Evolutionary conservation across 2,888 invertebrate species (phyloP).

Genomic region (Lasiommata megera): DNA sequence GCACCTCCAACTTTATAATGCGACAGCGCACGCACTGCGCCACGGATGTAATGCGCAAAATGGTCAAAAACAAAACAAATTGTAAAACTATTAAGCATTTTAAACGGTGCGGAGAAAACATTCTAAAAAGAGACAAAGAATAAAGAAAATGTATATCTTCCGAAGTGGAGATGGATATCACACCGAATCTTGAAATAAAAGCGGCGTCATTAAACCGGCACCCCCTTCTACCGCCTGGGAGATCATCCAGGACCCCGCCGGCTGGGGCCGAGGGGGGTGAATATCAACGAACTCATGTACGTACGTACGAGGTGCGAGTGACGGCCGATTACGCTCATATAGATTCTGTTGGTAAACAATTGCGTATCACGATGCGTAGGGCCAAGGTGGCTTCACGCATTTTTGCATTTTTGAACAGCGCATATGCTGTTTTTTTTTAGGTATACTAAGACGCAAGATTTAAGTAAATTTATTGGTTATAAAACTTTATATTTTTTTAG

Average conservation of each 20-base stretch:
- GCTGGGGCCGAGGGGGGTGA: slow-evolving; percentile 48
- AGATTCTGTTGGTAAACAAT: slow-evolving; percentile 77
- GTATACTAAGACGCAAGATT: too few relatives aligned
- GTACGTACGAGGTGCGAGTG: slow-evolving; percentile 58
- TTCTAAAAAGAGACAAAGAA: slow-evolving; percentile 12
- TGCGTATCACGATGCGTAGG: slow-evolving; percentile 40
- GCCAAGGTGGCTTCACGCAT: neutral
- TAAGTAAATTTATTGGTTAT: too few relatives aligned
- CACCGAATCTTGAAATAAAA: slow-evolving; percentile 64
- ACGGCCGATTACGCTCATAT: slow-evolving; percentile 64
- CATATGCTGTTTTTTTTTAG: too few relatives aligned
- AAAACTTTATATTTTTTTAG: too few relatives aligned
- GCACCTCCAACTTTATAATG: too few relatives aligned
- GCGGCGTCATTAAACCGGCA: slow-evolving; percentile 69
- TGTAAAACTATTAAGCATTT: neutral
- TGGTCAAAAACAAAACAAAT: neutral
- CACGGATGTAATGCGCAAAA: neutral
- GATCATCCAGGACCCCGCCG: slow-evolving; percentile 48
- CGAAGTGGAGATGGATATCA: slow-evolving; percentile 50
- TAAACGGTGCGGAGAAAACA: neutral
- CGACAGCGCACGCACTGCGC: too few relatives aligned
- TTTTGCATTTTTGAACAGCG: slow-evolving; percentile 8
- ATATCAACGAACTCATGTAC: slow-evolving; percentile 78
- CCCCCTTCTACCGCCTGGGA: slow-evolving; percentile 50
- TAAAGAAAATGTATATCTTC: slow-evolving; percentile 25